These are phyloP conservation scores for Ellobium chinense DNA, from an alignment of 2,888 invertebrate genomes.

Conservation along the genomic window DNA sequence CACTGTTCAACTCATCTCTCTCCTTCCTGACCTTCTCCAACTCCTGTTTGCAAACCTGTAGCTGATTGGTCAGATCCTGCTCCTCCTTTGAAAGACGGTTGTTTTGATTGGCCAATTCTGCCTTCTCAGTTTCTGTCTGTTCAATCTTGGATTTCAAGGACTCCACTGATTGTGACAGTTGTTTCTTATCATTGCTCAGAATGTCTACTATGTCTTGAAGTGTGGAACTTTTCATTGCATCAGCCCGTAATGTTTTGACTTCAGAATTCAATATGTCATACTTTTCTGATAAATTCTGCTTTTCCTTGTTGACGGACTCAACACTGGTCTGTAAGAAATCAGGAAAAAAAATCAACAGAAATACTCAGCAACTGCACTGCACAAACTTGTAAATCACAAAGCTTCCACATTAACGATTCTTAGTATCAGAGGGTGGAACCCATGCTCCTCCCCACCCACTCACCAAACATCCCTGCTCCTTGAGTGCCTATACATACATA, in stretches of 20 bases:
- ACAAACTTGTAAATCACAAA: too few relatives aligned
- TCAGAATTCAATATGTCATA: slow-evolving; percentile 59
- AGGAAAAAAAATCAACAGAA: slow-evolving; percentile 19
- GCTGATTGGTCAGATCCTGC: slow-evolving; percentile 60
- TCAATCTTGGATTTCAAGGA: slow-evolving; percentile 53
- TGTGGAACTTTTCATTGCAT: slow-evolving; percentile 56
- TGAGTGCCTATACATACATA: too few relatives aligned
- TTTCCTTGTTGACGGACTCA: slow-evolving; percentile 59
- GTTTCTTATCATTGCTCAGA: slow-evolving; percentile 62
- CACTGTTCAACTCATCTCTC: slow-evolving; percentile 43
- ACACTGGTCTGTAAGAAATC: slow-evolving; percentile 58
- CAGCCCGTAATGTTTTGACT: slow-evolving; percentile 59
- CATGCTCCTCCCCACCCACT: too few relatives aligned
- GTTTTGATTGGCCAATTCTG: slow-evolving; percentile 63
- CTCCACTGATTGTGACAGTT: slow-evolving; percentile 50
- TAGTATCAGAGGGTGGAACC: too few relatives aligned
- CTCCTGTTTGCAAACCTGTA: slow-evolving; percentile 46
- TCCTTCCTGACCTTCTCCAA: slow-evolving; percentile 53
- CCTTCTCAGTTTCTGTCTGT: slow-evolving; percentile 54
- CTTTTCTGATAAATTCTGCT: slow-evolving; percentile 58
- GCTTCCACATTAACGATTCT: too few relatives aligned
- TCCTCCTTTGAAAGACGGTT: slow-evolving; percentile 60
- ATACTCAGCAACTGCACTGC: too few relatives aligned
- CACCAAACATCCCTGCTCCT: too few relatives aligned
- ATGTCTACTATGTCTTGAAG: slow-evolving; percentile 65